phyloP scores from a whole-genome alignment of 2,888 invertebrate genomes.

The Harmothoe impar region DNA sequence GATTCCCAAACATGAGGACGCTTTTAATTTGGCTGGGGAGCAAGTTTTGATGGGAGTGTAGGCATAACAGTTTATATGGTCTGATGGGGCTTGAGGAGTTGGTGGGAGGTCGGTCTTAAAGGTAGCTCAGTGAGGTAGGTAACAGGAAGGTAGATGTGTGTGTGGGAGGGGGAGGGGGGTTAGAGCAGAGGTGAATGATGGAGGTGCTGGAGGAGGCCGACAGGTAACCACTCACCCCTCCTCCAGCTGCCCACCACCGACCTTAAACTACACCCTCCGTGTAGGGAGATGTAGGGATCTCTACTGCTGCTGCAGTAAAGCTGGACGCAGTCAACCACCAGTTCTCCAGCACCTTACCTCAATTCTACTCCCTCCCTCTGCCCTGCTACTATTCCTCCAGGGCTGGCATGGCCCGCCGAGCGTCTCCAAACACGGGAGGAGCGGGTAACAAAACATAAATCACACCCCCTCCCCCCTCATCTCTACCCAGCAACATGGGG shows the following conservation, averaged over 20 bases:
- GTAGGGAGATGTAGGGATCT: neutral
- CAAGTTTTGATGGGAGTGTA: too few relatives aligned
- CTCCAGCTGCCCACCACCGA: neutral
- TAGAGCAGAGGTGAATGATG: neutral
- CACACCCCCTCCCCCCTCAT: neutral
- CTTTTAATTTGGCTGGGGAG: too few relatives aligned
- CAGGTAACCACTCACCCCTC: slow-evolving; percentile 1
- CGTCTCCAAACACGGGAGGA: neutral
- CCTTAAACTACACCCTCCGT: neutral
- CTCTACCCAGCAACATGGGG: neutral
- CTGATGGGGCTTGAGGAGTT: too few relatives aligned
- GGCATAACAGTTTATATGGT: too few relatives aligned
- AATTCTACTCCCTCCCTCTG: neutral
- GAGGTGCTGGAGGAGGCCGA: neutral
- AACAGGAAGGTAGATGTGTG: neutral
- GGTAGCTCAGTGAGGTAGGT: neutral
- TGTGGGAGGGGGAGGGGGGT: slow-evolving; percentile 15
- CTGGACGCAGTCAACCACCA: slow-evolving; percentile 6
- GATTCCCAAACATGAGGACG: too few relatives aligned
- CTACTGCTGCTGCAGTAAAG: neutral
- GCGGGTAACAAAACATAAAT: neutral
- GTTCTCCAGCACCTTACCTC: neutral
- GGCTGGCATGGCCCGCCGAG: neutral
- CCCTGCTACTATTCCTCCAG: neutral
- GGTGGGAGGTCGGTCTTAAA: too few relatives aligned